Evolutionary conservation across 1,140 invertebrate genomes (phyloP).

Genomic region (Andricus grossulariae): DNA sequence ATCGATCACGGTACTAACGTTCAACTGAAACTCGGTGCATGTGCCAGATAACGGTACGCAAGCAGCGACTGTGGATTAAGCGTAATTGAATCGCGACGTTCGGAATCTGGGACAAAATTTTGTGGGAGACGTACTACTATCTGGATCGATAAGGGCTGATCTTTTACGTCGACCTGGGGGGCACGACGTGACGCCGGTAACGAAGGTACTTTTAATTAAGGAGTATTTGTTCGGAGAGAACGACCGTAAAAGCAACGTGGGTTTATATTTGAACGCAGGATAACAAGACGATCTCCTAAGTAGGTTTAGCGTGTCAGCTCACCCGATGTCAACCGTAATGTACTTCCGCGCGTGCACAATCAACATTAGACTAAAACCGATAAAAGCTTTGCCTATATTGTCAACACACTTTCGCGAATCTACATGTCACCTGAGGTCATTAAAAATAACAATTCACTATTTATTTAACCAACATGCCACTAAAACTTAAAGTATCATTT

Average conservation of each 20-base stretch:
- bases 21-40: constrained; percentile 35
- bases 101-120: constrained; percentile 44
- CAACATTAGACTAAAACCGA: not conserved
- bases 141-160: not conserved
- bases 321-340: constrained; percentile 24
- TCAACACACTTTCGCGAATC: constrained; percentile 19
- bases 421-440: not conserved
- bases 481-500: not conserved
- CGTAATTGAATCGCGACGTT: constrained; percentile 48
- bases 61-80: constrained; percentile 50
- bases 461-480: not conserved
- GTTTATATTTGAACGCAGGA: constrained; percentile 8
- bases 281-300: constrained; percentile 20
- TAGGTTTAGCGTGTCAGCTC: constrained; percentile 20
- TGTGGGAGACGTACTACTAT: constrained; percentile 51
- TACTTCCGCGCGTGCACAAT: constrained; percentile 15
- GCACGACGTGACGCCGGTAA: not conserved
- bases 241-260: constrained; percentile 5
- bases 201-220: constrained; percentile 17
- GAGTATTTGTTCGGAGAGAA: not conserved
- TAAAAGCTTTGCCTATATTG: constrained; percentile 10
- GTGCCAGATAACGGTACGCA: constrained; percentile 52
- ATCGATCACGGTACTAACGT: not conserved
- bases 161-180: not conserved
- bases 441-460: not conserved